Evolutionary conservation across 2,113 vertebrate species (phyloP).

Genomic region (Gallinago undulata): DNA sequence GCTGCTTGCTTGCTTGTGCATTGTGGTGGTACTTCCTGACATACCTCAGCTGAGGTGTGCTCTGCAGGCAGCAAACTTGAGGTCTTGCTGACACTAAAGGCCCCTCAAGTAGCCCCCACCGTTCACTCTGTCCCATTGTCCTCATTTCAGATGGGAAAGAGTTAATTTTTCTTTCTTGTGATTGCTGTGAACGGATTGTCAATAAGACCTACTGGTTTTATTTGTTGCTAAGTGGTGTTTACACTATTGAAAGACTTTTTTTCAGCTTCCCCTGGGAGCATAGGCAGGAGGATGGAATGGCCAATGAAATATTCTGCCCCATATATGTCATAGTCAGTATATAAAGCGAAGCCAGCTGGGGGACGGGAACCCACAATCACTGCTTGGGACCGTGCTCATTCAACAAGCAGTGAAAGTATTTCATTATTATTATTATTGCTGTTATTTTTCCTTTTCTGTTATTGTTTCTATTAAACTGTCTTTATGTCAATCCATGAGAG

Average conservation of each 20-base stretch:
- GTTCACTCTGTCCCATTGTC: not conserved
- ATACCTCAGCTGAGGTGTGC: not conserved
- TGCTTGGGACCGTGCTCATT: not conserved
- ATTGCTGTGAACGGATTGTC: not conserved
- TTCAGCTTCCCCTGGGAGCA: not conserved
- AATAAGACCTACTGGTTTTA: not conserved
- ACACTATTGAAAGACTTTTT: not conserved
- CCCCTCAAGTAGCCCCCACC: not conserved
- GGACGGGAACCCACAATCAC: not conserved
- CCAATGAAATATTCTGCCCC: not conserved
- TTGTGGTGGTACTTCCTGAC: not conserved
- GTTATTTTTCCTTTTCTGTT: not conserved
- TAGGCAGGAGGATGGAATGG: not conserved
- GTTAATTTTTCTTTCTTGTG: not conserved
- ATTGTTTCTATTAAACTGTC: not conserved
- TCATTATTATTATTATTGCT: not conserved
- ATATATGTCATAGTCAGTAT: not conserved
- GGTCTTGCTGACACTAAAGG: not conserved
- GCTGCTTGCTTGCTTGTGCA: not conserved
- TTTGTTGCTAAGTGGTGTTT: not conserved
- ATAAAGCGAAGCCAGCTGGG: not conserved
- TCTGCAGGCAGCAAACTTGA: not conserved
- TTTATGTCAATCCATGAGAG: not conserved
- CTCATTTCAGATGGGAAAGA: not conserved
- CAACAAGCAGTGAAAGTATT: not conserved